Evolutionary conservation across 1,140 invertebrate genomes (phyloP).

Genomic region (Chrysoperla carnea): DNA sequence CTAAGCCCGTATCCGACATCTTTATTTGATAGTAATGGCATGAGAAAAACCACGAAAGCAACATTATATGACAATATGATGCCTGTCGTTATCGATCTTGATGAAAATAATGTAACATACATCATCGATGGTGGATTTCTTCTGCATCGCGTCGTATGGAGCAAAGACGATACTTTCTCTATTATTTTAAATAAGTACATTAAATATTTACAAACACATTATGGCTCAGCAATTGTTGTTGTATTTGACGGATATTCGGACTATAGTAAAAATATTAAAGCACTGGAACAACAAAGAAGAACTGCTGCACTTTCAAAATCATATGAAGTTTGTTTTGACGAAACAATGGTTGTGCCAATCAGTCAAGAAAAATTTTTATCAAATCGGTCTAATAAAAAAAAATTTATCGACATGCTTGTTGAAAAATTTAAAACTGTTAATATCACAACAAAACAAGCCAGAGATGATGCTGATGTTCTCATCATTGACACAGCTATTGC

Average conservation of each 20-base stretch:
- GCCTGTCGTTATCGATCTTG: slow-evolving; percentile 11
- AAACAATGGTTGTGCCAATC: slow-evolving; percentile 16
- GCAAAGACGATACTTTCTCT: slow-evolving; percentile 8
- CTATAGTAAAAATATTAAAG: slow-evolving; percentile 9
- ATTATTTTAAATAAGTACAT: slow-evolving; percentile 9
- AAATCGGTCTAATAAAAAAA: slow-evolving; percentile 16
- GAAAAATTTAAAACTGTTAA: slow-evolving; percentile 14
- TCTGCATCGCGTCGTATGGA: slow-evolving; percentile 12
- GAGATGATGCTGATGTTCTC: slow-evolving; percentile 18
- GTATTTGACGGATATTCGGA: slow-evolving; percentile 17
- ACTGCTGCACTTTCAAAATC: slow-evolving; percentile 6
- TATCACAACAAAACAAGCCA: slow-evolving; percentile 14
- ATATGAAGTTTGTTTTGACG: slow-evolving; percentile 15
- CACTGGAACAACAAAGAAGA: slow-evolving; percentile 10
- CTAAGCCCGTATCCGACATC: slow-evolving; percentile 19
- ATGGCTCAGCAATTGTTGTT: slow-evolving; percentile 8
- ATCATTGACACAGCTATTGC: slow-evolving; percentile 18
- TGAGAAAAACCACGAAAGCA: slow-evolving; percentile 20
- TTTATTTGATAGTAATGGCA: slow-evolving; percentile 21
- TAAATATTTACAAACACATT: slow-evolving; percentile 6
- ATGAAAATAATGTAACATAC: slow-evolving; percentile 18
- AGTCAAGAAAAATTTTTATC: slow-evolving; percentile 18
- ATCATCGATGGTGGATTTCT: slow-evolving; percentile 17
- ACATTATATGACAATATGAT: slow-evolving; percentile 17
- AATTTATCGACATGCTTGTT: slow-evolving; percentile 13